phyloP scores from a whole-genome alignment of 2,888 invertebrate genomes.

The Drosophila meridiana region DNA sequence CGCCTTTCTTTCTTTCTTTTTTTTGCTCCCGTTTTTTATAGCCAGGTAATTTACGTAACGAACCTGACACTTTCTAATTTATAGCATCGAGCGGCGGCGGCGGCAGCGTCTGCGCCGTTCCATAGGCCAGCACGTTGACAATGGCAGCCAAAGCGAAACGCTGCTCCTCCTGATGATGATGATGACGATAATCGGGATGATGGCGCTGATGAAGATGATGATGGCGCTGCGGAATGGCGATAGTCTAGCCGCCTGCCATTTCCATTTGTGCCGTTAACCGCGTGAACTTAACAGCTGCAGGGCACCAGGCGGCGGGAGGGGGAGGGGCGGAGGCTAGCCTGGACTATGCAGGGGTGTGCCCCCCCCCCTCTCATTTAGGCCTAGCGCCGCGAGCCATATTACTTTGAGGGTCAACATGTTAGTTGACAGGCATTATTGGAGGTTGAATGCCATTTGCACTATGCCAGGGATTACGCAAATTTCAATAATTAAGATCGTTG shows the following conservation, averaged over 20 bases:
- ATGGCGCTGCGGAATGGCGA: conserved; percentile 38
- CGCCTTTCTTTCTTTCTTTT: conserved; percentile 2
- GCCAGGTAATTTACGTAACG: conserved; percentile 82
- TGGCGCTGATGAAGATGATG: conserved; percentile 33
- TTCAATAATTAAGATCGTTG: conserved; percentile 31
- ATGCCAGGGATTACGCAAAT: conserved; percentile 23
- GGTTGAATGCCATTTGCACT: conserved; percentile 31
- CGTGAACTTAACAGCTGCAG: conserved; percentile 55
- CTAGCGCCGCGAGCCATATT: background rate
- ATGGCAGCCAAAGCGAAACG: conserved; percentile 26
- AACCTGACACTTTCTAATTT: conserved; percentile 82
- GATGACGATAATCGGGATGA: conserved; percentile 19
- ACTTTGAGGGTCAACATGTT: conserved; percentile 41
- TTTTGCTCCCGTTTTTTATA: conserved; percentile 59
- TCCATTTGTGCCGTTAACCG: conserved; percentile 56
- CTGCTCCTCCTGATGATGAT: conserved; percentile 9
- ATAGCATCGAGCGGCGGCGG: conserved; percentile 52
- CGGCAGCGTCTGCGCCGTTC: conserved; percentile 31
- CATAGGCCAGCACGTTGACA: conserved; percentile 38
- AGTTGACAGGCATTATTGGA: conserved; percentile 32
- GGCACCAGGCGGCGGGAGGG: background rate
- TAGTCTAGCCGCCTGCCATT: conserved; percentile 58
- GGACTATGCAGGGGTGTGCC: background rate
- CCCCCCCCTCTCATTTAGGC: background rate
- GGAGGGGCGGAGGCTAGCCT: background rate